These are phyloP conservation scores for Pangasius krempfi DNA, from an alignment of 2,797 vertebrate genomes.

Conservation along the genomic window DNA sequence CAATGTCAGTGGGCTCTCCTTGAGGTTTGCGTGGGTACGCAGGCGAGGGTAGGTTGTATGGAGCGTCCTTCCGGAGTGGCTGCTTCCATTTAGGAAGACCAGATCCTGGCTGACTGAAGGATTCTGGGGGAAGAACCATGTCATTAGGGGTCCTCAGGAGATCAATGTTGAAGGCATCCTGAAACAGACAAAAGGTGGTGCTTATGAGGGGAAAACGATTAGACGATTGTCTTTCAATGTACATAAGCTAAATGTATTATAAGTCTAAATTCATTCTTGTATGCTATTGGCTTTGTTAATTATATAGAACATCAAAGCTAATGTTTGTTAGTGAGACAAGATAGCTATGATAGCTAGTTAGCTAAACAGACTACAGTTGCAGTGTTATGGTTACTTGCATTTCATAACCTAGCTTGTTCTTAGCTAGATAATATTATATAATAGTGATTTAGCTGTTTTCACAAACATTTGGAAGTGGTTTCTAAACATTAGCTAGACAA, in stretches of 20 bases:
- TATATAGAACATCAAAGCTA: neutral
- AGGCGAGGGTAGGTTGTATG: constrained; percentile 77
- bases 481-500: neutral
- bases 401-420: neutral
- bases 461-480: neutral
- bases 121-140: constrained; percentile 58
- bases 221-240: neutral
- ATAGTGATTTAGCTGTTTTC: neutral
- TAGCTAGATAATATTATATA: neutral
- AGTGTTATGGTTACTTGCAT: neutral
- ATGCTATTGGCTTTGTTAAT: neutral
- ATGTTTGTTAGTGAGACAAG: neutral
- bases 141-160: constrained; percentile 86
- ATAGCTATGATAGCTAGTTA: neutral
- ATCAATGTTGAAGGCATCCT: constrained; percentile 93
- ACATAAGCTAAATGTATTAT: neutral
- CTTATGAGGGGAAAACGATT: neutral
- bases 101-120: constrained; percentile 60
- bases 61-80: constrained; percentile 81
- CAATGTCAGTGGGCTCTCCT: constrained; percentile 84
- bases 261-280: neutral
- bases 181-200: constrained; percentile 10
- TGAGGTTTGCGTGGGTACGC: constrained; percentile 74
- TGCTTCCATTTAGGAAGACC: constrained; percentile 76
- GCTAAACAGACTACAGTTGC: neutral